Evolutionary conservation across 2,888 invertebrate genomes (phyloP).

Genomic region (Coelopa pilipes): DNA sequence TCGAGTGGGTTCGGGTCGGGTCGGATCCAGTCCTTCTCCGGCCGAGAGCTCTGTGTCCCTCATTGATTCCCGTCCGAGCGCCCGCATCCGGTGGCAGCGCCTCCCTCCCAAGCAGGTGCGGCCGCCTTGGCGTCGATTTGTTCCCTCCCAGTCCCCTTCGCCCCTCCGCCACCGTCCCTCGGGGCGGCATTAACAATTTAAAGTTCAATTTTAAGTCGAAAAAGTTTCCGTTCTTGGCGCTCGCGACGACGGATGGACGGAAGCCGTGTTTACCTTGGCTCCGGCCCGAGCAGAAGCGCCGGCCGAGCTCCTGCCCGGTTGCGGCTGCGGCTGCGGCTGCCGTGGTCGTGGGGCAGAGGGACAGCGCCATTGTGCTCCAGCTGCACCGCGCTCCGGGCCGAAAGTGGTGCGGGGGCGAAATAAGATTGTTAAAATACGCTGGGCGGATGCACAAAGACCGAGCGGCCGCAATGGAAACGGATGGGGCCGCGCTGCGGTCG

Average conservation of each 20-base stretch:
- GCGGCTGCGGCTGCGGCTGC: neutral
- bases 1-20: neutral
- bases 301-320: neutral
- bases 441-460: conserved; percentile 24
- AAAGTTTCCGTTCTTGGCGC: conserved; percentile 24
- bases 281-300: neutral
- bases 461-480: neutral
- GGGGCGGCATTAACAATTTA: conserved; percentile 34
- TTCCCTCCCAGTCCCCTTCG: conserved; percentile 3
- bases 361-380: conserved; percentile 6
- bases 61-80: conserved; percentile 27
- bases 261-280: conserved; percentile 13
- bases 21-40: neutral
- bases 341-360: neutral
- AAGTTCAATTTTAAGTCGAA: conserved; percentile 34
- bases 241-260: conserved; percentile 17
- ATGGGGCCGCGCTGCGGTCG: neutral
- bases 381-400: neutral
- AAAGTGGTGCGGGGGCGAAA: no score
- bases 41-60: no score
- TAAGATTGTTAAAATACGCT: conserved; percentile 16
- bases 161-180: neutral
- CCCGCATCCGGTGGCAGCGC: conserved; percentile 28
- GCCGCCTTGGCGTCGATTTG: conserved; percentile 25
- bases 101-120: neutral